Conservation (phyloP, 2,888 invertebrate genomes). For the Thymelicus lineola region DNA sequence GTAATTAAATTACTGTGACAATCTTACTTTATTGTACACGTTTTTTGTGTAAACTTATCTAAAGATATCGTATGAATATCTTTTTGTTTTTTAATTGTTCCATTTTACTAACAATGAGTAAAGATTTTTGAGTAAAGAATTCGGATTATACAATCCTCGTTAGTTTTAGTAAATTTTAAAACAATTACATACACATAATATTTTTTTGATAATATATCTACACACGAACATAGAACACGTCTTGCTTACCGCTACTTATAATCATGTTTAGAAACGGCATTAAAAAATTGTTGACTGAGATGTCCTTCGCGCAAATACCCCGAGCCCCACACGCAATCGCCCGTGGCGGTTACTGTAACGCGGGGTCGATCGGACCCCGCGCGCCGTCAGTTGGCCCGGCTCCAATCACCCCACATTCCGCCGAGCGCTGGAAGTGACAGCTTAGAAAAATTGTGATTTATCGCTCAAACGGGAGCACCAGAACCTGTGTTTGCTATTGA, state of each 20-base stretch:
- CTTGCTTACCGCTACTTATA: not conserved
- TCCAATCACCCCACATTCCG: not conserved
- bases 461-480: conserved; percentile 15
- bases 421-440: conserved; percentile 28
- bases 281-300: conserved; percentile 33
- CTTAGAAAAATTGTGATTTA: conserved; percentile 34
- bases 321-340: conserved; percentile 60
- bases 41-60: too few species aligned
- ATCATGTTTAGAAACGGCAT: conserved; percentile 19
- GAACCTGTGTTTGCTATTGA: conserved; percentile 5
- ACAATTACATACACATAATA: too few species aligned
- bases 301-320: conserved; percentile 24
- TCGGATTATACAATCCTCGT: too few species aligned
- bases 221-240: not conserved
- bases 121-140: too few species aligned
- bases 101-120: too few species aligned
- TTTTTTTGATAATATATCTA: too few species aligned
- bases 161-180: too few species aligned
- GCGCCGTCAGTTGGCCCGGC: too few species aligned
- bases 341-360: conserved; percentile 61
- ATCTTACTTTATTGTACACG: too few species aligned
- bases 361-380: conserved; percentile 55
- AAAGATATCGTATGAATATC: too few species aligned
- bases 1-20: too few species aligned
- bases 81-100: too few species aligned